Percentiles rank a stretch among this genome's conserved stretches.
phyloP scores from a whole-genome alignment of 1,140 invertebrate genomes.

The Megathymus violae region DNA sequence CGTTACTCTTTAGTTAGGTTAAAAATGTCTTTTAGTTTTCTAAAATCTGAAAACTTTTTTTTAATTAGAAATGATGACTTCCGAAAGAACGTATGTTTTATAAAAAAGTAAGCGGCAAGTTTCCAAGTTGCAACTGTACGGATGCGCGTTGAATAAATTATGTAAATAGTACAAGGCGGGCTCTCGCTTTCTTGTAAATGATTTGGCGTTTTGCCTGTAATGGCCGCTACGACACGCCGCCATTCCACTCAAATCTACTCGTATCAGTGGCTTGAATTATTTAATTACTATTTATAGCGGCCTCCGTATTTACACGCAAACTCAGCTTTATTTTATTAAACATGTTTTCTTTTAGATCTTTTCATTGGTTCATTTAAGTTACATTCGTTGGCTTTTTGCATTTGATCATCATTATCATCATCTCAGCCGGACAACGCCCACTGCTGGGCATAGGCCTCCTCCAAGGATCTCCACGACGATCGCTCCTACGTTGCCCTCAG shows the following conservation, averaged over 20 bases:
- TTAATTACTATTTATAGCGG: constrained; percentile 72
- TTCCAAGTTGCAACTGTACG: constrained; percentile 56
- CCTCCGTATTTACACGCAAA: constrained; percentile 57
- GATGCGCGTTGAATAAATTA: constrained; percentile 73
- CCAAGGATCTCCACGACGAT: no score
- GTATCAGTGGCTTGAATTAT: constrained; percentile 74
- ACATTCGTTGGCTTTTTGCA: neutral
- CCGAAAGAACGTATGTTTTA: no score
- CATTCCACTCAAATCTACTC: constrained; percentile 59
- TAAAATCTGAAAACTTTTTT: no score
- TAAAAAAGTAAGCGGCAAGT: no score
- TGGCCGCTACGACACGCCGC: constrained; percentile 60
- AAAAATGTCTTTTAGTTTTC: no score
- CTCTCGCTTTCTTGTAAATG: constrained; percentile 82
- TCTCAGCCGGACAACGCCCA: no score
- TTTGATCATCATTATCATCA: no score
- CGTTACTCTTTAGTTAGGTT: no score
- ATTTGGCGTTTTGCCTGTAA: constrained; percentile 78
- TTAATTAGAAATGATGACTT: no score
- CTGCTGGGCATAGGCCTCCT: no score
- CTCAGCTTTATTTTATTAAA: constrained; percentile 28
- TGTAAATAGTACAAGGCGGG: constrained; percentile 77
- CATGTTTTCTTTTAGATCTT: no score
- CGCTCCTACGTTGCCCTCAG: no score
- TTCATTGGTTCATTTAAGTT: constrained; percentile 15